Evolutionary conservation across 2,888 invertebrate genomes (phyloP), one percentile per base, ranked within the genome.

Genomic region (Amphipyra berbera): DNA sequence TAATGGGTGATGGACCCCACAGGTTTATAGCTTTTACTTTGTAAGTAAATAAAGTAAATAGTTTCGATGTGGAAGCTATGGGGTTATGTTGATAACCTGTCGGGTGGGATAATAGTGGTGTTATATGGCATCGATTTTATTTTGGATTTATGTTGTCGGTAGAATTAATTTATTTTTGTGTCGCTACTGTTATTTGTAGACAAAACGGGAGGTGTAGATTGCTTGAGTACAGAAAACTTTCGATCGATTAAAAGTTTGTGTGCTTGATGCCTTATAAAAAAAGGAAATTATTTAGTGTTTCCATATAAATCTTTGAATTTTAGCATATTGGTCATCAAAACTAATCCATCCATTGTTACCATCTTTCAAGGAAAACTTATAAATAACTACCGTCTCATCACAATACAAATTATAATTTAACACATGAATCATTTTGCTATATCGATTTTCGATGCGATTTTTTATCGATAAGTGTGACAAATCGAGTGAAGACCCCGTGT

Each of bases 381-480:
- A 67, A 62, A 50, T 56, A 67, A 62, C 69, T 54, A 70, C 49
- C 38, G 52, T 47, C 48, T 67, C 61, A 38, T 72, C 69, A 75
- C 73, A 78, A 73, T 74, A 72, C 76, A 57, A 76, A 76, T 78
- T 72, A 79, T 61, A 79, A 82, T 82, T 83, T 78, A 73, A 72
- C 80, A 81, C 81, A 77, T 80, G 75, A 81, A 68, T 70, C 53
- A 69, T 67, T 76, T 73, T 73, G 75, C 81, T 84, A 82, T 81
- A 79, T 77, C 73, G 74, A 81, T 79, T 84, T 85, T 80, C 68
- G 75, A 82, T 79, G 79, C 79, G 76, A 82, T 82, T 81, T 84
- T 83, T 82, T 64, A 81, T 79, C 76, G 78, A 82, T 83, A 79
- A 79, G 82, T 83, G 84, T 89, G 90, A 90, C 89, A 89, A 90